A percentile compares a stretch with the other conserved stretches of the same genome.
Evolutionary conservation across 2,888 invertebrate species (phyloP).

Genomic region (Lithophane ornitopus): DNA sequence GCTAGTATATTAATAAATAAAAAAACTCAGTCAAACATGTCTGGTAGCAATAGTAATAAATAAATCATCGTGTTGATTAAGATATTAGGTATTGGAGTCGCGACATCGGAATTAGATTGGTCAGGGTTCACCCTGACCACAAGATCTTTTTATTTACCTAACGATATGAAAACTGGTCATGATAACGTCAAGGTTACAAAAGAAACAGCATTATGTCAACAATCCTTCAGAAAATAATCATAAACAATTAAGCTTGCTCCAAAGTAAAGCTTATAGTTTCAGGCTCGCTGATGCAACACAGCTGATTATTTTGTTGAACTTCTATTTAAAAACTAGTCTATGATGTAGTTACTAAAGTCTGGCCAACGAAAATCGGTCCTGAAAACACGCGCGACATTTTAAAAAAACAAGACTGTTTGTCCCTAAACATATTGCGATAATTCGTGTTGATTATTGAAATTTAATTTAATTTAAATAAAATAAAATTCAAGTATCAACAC

Average conservation of each 20-base stretch:
- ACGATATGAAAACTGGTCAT: not conserved
- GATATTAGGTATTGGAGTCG: not conserved
- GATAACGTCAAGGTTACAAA: not conserved
- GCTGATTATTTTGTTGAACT: not conserved
- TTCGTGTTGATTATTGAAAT: too few species aligned
- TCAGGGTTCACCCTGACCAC: conserved; percentile 5
- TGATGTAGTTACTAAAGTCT: not conserved
- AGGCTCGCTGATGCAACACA: not conserved
- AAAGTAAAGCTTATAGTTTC: not conserved
- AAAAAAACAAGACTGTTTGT: too few species aligned
- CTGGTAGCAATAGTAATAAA: not conserved
- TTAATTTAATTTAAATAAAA: too few species aligned
- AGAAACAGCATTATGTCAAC: not conserved
- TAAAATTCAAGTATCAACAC: too few species aligned
- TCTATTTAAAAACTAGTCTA: not conserved
- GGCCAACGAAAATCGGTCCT: too few species aligned
- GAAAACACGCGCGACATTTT: too few species aligned
- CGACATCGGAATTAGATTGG: not conserved
- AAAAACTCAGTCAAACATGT: not conserved
- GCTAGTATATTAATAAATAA: not conserved
- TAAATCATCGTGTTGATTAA: not conserved
- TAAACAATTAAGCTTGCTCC: not conserved
- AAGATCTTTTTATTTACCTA: not conserved
- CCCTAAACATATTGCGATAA: too few species aligned
- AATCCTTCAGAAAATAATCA: not conserved